A percentile compares a stretch with the other conserved stretches of the same genome.
Evolutionary conservation across 2,888 invertebrate genomes (phyloP).

Genomic region (Mythimna impura): DNA sequence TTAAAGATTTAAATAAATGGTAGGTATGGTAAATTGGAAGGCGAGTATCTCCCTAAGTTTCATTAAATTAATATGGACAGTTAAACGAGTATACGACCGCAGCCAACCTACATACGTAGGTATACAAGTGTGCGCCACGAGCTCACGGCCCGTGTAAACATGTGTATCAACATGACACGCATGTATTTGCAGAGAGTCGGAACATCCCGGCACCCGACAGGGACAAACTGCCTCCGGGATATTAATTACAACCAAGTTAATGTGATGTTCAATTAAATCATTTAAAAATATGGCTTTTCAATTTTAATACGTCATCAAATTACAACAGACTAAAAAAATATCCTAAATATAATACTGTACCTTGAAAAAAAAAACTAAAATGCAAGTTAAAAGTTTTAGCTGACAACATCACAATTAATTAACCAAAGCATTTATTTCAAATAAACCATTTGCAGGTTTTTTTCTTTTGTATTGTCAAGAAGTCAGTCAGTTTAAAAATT

Average conservation of each 20-base stretch:
- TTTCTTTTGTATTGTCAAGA: too few species aligned
- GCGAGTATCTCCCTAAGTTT: background rate
- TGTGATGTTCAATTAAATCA: background rate
- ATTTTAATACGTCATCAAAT: background rate
- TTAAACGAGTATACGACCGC: background rate
- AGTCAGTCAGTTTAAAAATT: too few species aligned
- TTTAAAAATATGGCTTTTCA: background rate
- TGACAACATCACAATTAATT: background rate
- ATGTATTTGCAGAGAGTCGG: conserved; percentile 14
- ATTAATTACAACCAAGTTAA: conserved; percentile 13
- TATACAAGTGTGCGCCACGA: background rate
- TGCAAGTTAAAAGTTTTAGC: too few species aligned
- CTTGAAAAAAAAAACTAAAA: too few species aligned
- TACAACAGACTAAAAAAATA: background rate
- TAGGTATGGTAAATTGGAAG: too few species aligned
- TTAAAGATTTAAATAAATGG: too few species aligned
- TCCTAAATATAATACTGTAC: too few species aligned
- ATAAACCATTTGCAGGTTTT: too few species aligned
- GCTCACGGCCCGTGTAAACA: conserved; percentile 8
- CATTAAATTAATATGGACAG: background rate
- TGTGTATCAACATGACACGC: conserved; percentile 25
- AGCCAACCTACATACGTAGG: background rate
- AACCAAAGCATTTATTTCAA: too few species aligned
- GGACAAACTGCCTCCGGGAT: conserved; percentile 14
- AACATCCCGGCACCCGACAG: conserved; percentile 13